A percentile compares a stretch with the other conserved stretches of the same genome.
Evolutionary conservation across 1,140 invertebrate genomes (phyloP).

Genomic region (Magallana angulata): DNA sequence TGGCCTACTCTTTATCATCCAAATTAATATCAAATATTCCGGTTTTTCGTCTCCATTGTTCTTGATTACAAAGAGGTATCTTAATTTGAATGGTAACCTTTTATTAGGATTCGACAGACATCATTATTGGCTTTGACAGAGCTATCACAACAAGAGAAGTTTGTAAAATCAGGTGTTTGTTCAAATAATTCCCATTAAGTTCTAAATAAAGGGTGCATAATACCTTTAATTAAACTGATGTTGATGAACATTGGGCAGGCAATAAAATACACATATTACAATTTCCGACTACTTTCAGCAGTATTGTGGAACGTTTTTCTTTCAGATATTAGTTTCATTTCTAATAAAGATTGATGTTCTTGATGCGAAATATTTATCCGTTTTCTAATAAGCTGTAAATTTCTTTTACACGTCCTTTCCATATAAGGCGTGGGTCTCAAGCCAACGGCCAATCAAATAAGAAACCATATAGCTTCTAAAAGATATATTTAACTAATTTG

Average conservation of each 20-base stretch:
- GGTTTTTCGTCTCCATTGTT: background rate
- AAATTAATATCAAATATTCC: background rate
- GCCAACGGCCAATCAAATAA: background rate
- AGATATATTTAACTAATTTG: background rate
- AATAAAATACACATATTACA: constrained; percentile 37
- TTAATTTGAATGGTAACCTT: constrained; percentile 29
- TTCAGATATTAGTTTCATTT: constrained; percentile 18
- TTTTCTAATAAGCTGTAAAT: constrained; percentile 32
- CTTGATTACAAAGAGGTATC: constrained; percentile 17
- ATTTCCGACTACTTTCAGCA: background rate
- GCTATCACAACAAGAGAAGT: background rate
- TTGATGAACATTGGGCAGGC: constrained; percentile 12
- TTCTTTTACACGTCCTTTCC: background rate
- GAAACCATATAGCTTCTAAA: background rate
- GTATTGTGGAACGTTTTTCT: background rate
- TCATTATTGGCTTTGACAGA: background rate
- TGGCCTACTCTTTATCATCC: background rate
- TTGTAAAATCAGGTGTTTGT: constrained; percentile 15
- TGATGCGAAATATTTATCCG: background rate
- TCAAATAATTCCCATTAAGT: background rate
- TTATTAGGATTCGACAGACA: background rate
- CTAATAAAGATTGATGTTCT: background rate
- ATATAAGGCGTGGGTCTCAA: background rate
- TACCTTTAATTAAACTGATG: constrained; percentile 1
- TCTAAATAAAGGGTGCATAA: constrained; percentile 3